Evolutionary conservation across 37 sponge, comb jelly and placozoan species (phyloP).

Genomic region (Geodia barretti): DNA sequence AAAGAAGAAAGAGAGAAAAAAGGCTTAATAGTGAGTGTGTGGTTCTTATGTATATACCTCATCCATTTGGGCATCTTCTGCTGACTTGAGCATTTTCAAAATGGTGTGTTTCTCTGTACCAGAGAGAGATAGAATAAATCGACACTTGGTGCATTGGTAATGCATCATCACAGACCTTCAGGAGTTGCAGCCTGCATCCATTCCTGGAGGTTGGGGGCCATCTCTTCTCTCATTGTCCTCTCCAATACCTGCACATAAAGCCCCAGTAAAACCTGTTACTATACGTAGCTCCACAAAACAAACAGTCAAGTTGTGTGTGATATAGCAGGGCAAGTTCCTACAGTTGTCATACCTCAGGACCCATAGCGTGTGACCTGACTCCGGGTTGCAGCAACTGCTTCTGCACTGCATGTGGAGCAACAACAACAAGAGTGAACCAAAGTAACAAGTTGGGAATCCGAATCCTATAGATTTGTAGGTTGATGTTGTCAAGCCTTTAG

Average conservation of each 20-base stretch:
- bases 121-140: neutral
- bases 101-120: slow-evolving; percentile 68
- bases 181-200: slow-evolving; percentile 69
- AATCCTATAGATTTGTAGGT: no score
- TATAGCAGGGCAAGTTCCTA: no score
- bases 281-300: no score
- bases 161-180: slow-evolving; percentile 37
- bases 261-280: no score
- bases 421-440: neutral
- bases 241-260: slow-evolving; percentile 30
- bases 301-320: no score
- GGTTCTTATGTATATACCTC: slow-evolving; percentile 20
- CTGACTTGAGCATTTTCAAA: slow-evolving; percentile 73
- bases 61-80: slow-evolving; percentile 70
- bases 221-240: slow-evolving; percentile 33
- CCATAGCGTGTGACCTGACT: neutral
- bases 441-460: no score
- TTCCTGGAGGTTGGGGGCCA: slow-evolving; percentile 27
- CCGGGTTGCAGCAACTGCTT: neutral
- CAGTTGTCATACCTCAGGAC: neutral
- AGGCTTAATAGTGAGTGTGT: neutral
- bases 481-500: no score
- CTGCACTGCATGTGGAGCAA: neutral
- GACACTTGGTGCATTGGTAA: neutral
- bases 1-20: neutral